phyloP scores from a whole-genome alignment of 2,797 vertebrate genomes.

The Sebastes trivittatus region DNA sequence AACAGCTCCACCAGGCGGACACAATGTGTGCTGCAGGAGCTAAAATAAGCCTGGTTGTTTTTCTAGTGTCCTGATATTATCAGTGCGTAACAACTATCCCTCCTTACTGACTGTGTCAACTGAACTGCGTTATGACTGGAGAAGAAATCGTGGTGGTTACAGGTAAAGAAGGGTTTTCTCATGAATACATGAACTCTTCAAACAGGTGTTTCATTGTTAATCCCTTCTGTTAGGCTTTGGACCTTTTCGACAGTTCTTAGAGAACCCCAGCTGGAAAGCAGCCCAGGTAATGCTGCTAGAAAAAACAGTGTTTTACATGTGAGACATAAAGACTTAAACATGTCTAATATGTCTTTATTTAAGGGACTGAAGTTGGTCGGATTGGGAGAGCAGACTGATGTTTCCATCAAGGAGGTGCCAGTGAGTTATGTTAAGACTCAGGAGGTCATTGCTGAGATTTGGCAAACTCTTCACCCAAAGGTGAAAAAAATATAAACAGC shows the following conservation, averaged over 20 bases:
- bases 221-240: constrained; percentile 82
- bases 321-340: background rate
- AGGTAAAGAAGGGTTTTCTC: constrained; percentile 9
- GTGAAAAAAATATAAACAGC: constrained; percentile 56
- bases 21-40: background rate
- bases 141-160: constrained; percentile 38
- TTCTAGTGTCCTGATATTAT: background rate
- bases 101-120: too few species aligned
- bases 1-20: constrained; percentile 65
- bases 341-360: background rate
- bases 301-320: background rate
- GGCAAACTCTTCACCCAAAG: constrained; percentile 84
- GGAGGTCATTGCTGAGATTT: constrained; percentile 79
- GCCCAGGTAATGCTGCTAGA: constrained; percentile 81
- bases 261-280: constrained; percentile 90
- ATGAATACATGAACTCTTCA: background rate
- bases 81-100: background rate
- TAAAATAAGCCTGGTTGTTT: background rate
- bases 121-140: constrained; percentile 30
- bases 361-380: constrained; percentile 83
- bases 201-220: background rate
- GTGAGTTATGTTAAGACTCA: constrained; percentile 84
- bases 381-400: constrained; percentile 68
- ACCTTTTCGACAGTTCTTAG: constrained; percentile 85
- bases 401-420: constrained; percentile 82